Base-by-base conservation (phyloP, 1,140 invertebrate species). In the Drosophila arizonae region DNA sequence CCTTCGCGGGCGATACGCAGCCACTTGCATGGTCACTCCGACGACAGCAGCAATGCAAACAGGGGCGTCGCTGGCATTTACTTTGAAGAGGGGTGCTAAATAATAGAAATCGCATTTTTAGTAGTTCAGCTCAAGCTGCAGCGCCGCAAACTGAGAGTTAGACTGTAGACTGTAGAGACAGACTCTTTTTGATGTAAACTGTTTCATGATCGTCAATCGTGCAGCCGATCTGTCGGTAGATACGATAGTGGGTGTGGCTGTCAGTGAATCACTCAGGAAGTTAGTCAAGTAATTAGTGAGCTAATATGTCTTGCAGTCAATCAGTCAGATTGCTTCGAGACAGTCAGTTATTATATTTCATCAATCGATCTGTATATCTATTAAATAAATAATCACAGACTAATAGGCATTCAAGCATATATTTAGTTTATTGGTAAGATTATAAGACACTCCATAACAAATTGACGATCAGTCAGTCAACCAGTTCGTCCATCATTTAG, bases 11-110 rank as follows among this genome's bases (percentile, higher is more conserved):
- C 15, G 39, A 28, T 4, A 58, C 36, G 24, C 41, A 45, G 56
- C 24, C 56, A 58, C 56, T 58, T 58, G 56, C 56, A 6, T 30
- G 56, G 56, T 30, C 56, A 58, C 39, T 45, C 26, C 5, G 21
- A 3, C 13, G 39, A 10, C 55, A 41, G 8, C 13, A 13, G 17
- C 45, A 17, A 17, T 8, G 45, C n/a, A n/a, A 15, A 43, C 54
- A 57, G 55, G 13, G 55, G 21, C 55, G 55, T 39, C 36, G 36
- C 11, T 39, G 10, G 36, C 36, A 36, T 15, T 15, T 15, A 45
- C 6, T 30, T 45, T 4, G 15, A 13, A 50, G 48, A 21, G 48
- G 46, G 48, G 10, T 43, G 33, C 9, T 36, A 9, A 36, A 36
- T n/a, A n/a, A n/a, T 10, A 43, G 13, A 43, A 43, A n/a, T 43